Conservation (phyloP, 2,888 invertebrate species). For the Prionchulus punctatus region DNA sequence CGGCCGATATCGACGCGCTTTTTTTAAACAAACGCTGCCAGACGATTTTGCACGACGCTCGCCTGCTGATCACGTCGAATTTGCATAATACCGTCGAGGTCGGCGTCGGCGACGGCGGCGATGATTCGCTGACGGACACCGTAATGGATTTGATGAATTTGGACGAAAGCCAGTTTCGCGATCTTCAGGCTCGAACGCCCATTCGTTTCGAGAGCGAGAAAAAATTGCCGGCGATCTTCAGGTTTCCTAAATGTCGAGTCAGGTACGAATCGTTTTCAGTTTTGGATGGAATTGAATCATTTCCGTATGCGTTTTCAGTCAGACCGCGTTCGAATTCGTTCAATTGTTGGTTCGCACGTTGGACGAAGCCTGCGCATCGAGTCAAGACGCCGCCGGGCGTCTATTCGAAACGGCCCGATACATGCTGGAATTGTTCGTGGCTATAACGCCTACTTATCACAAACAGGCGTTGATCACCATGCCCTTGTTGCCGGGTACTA, state of each 20-base stretch:
- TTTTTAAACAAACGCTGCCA: constrained; percentile 35
- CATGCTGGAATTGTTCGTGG: neutral
- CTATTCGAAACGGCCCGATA: neutral
- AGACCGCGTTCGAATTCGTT: neutral
- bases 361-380: neutral
- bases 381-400: neutral
- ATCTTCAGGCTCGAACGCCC: neutral
- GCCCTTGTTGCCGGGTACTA: neutral
- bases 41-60: constrained; percentile 27
- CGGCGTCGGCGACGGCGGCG: neutral
- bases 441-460: neutral
- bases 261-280: neutral
- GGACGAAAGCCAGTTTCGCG: neutral
- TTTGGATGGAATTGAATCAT: no score
- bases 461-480: neutral
- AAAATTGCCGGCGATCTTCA: neutral
- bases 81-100: constrained; percentile 25
- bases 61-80: constrained; percentile 30
- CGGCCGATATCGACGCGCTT: constrained; percentile 30
- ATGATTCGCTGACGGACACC: neutral
- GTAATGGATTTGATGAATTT: neutral
- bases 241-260: neutral
- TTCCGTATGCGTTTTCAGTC: no score
- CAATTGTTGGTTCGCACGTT: neutral
- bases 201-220: neutral